Conservation (phyloP, 1,140 invertebrate genomes). For the Leptopilina clavipes region DNA sequence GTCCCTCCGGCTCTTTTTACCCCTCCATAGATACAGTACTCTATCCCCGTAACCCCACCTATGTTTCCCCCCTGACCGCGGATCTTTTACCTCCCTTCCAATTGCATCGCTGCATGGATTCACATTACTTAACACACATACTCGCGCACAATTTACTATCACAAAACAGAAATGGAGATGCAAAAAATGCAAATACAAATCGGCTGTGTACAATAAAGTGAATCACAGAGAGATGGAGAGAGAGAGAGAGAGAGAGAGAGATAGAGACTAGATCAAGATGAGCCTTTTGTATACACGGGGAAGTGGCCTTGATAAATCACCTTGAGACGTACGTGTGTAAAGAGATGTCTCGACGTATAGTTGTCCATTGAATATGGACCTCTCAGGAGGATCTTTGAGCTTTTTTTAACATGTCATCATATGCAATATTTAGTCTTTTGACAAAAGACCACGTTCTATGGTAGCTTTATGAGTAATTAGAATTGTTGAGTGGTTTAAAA, state of each 20-base stretch:
- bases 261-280: constrained; percentile 20
- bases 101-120: constrained; percentile 40
- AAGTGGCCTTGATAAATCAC: constrained; percentile 24
- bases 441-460: neutral
- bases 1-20: constrained; percentile 48
- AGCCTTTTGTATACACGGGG: neutral
- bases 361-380: neutral
- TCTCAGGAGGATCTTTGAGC: neutral
- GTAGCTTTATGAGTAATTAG: neutral
- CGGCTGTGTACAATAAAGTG: neutral
- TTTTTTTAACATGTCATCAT: neutral
- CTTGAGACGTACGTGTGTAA: constrained; percentile 19
- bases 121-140: constrained; percentile 20
- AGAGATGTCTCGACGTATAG: neutral
- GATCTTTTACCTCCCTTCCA: constrained; percentile 15
- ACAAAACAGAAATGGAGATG: neutral
- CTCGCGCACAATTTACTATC: neutral
- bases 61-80: constrained; percentile 17
- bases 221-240: neutral
- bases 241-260: too few species aligned
- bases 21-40: constrained; percentile 18
- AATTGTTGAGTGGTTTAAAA: constrained; percentile 1
- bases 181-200: neutral
- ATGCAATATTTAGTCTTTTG: neutral
- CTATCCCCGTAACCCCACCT: constrained; percentile 34